Evolutionary conservation across 2,888 invertebrate species (phyloP).

Genomic region (Ichneumon xanthorius): DNA sequence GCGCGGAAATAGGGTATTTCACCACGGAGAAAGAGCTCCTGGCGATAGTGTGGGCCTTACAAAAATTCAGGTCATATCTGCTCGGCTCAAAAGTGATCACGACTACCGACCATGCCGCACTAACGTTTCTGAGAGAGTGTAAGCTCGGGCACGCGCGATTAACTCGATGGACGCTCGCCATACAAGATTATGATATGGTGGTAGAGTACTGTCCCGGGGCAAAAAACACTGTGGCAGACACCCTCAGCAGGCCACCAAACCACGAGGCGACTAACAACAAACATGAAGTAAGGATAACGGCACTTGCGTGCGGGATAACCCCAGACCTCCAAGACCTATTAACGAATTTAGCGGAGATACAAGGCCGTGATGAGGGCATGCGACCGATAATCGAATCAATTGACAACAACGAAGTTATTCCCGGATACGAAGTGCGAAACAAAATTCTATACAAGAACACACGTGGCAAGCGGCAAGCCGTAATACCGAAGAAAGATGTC

Average conservation of each 20-base stretch:
- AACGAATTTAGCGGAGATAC: background rate
- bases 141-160: background rate
- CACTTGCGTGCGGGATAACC: background rate
- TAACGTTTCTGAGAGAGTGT: background rate
- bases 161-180: background rate
- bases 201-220: background rate
- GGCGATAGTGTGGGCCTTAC: background rate
- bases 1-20: background rate
- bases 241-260: background rate
- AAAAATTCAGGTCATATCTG: background rate
- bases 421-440: background rate
- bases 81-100: background rate
- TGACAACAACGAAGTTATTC: background rate
- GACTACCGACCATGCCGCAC: too few species aligned
- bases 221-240: background rate
- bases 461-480: background rate
- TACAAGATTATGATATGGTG: background rate
- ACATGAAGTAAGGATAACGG: background rate
- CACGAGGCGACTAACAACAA: background rate
- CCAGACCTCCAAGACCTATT: background rate
- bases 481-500: background rate
- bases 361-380: background rate
- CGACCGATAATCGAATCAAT: background rate
- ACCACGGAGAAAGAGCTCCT: conserved; percentile 9
- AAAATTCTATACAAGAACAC: background rate